These are phyloP conservation scores for Scylla paramamosain DNA, from an alignment of 1,140 invertebrate genomes.

Conservation along the genomic window DNA sequence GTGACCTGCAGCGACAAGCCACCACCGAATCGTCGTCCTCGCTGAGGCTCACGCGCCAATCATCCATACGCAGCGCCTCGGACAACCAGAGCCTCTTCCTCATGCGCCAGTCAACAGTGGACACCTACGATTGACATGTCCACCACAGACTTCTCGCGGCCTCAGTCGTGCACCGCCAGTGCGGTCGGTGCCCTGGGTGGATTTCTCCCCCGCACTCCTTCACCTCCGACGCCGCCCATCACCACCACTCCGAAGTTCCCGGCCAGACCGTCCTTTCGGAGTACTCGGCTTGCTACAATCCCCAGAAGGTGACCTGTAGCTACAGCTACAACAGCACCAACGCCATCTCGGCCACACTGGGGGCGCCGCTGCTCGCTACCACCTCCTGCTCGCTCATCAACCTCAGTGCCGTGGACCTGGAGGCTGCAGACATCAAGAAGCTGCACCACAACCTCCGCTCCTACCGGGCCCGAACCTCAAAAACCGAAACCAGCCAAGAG, in stretches of 20 bases:
- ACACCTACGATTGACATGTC: constrained; percentile 76
- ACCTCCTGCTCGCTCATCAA: constrained; percentile 76
- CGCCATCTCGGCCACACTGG: constrained; percentile 62
- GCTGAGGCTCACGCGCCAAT: constrained; percentile 74
- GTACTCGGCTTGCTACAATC: constrained; percentile 47
- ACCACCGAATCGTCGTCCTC: constrained; percentile 76
- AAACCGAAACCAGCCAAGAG: not conserved
- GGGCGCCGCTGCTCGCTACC: constrained; percentile 73
- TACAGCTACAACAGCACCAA: constrained; percentile 62
- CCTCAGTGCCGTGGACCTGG: constrained; percentile 76
- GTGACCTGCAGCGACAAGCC: constrained; percentile 72
- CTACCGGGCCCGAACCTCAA: not conserved
- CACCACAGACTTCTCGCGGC: constrained; percentile 76
- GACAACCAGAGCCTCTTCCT: constrained; percentile 77
- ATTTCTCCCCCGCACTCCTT: constrained; percentile 60
- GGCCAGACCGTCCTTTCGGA: constrained; percentile 61
- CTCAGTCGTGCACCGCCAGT: constrained; percentile 76
- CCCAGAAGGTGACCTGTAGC: constrained; percentile 65
- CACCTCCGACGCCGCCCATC: constrained; percentile 65
- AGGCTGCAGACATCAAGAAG: constrained; percentile 70
- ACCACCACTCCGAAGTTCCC: constrained; percentile 39
- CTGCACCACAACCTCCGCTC: constrained; percentile 73
- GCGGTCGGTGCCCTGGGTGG: constrained; percentile 50
- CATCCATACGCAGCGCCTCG: constrained; percentile 74
- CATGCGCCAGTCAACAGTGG: constrained; percentile 75